A percentile compares a stretch with the other conserved stretches of the same genome.
phyloP scores from a whole-genome alignment of 2,888 invertebrate species.

The Eristalis tenax region DNA sequence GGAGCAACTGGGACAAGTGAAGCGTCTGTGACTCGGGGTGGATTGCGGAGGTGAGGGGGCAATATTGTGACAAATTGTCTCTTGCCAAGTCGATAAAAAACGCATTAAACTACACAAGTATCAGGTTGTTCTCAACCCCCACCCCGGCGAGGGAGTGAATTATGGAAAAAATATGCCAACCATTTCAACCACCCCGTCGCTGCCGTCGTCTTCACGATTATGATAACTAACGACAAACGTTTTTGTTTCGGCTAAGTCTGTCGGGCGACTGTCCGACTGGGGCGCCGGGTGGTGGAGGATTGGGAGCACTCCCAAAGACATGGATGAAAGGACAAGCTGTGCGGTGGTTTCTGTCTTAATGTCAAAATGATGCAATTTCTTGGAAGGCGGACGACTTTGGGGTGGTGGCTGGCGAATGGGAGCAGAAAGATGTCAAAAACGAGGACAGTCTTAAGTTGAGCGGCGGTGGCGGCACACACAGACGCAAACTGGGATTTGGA shows the following conservation, averaged over 20 bases:
- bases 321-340: constrained; percentile 60
- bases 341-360: constrained; percentile 63
- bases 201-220: constrained; percentile 43
- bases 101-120: constrained; percentile 67
- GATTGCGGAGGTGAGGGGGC: background rate
- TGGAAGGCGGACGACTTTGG: background rate
- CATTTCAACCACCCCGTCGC: constrained; percentile 17
- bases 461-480: constrained; percentile 31
- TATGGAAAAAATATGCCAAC: constrained; percentile 70
- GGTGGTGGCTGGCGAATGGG: background rate
- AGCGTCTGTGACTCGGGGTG: background rate
- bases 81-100: constrained; percentile 72
- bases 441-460: constrained; percentile 57
- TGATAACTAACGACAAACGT: constrained; percentile 55
- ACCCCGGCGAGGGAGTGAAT: constrained; percentile 30
- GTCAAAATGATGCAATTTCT: constrained; percentile 66
- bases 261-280: background rate
- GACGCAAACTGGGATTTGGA: constrained; percentile 16
- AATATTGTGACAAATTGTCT: constrained; percentile 69
- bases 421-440: constrained; percentile 46
- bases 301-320: background rate
- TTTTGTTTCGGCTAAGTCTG: constrained; percentile 6
- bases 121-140: constrained; percentile 55
- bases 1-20: background rate
- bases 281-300: background rate